Conservation (phyloP, 2,113 vertebrate genomes). For the Uria lomvia region DNA sequence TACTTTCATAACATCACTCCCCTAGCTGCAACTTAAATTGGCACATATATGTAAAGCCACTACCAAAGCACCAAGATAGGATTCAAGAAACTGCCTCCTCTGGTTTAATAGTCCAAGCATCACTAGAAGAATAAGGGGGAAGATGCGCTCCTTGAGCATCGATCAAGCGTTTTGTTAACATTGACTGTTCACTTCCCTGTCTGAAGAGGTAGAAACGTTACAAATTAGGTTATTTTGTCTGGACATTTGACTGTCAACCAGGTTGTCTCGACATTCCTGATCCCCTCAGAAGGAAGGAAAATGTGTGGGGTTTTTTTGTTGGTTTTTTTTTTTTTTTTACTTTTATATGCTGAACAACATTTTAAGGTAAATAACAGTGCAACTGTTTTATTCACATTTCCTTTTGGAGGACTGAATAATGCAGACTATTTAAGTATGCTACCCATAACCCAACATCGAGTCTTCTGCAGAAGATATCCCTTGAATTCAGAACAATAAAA, state of each 20-base stretch:
- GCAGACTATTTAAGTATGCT: not conserved
- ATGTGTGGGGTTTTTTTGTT: too few relatives aligned
- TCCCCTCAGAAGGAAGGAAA: not conserved
- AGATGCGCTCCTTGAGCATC: not conserved
- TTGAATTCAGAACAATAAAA: not conserved
- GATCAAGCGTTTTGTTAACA: accelerated
- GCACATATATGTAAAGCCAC: not conserved
- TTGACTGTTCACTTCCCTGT: not conserved
- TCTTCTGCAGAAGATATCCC: not conserved
- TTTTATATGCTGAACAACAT: not conserved
- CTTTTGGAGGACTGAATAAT: not conserved
- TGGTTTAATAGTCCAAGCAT: not conserved
- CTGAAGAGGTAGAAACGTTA: not conserved
- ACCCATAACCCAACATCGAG: not conserved
- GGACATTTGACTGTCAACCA: not conserved
- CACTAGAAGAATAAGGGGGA: not conserved
- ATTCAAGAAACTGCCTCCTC: not conserved
- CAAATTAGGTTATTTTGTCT: not conserved
- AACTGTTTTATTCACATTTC: not conserved
- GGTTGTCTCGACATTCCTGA: not conserved
- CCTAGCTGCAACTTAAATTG: not conserved
- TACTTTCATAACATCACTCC: accelerated
- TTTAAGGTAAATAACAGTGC: not conserved
- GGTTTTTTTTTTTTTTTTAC: not conserved
- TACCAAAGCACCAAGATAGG: accelerated